These are phyloP conservation scores for Cepphus grylle DNA, from an alignment of 2,113 vertebrate genomes.

Conservation along the genomic window DNA sequence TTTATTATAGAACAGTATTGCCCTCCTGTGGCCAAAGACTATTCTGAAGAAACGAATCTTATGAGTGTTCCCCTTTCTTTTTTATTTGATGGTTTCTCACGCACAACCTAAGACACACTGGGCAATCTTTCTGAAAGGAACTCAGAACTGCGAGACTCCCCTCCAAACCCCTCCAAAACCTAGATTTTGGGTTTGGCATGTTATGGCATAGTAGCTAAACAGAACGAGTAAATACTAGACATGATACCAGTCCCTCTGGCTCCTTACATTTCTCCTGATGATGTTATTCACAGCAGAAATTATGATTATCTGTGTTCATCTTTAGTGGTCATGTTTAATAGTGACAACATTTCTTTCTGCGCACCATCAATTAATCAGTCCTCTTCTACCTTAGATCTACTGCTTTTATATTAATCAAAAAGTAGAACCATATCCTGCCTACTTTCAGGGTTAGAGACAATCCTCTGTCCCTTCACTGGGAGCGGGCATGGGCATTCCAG, in stretches of 20 bases:
- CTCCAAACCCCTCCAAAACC: not conserved
- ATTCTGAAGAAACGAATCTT: not conserved
- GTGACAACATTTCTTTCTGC: not conserved
- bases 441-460: not conserved
- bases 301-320: not conserved
- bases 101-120: not conserved
- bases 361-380: not conserved
- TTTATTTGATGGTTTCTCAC: not conserved
- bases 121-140: not conserved
- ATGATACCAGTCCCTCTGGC: not conserved
- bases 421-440: not conserved
- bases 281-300: not conserved
- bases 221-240: not conserved
- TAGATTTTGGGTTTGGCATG: not conserved
- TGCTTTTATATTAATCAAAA: not conserved
- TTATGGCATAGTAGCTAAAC: not conserved
- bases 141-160: not conserved
- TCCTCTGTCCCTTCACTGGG: not conserved
- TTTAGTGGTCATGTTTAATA: not conserved
- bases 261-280: not conserved
- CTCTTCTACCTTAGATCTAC: not conserved
- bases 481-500: not conserved
- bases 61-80: not conserved
- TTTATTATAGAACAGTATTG: constrained; percentile 50
- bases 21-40: constrained; percentile 55